Percentiles rank a stretch among this genome's conserved stretches.
Evolutionary conservation across 2,113 vertebrate species (phyloP).

Genomic region (Pteronura brasiliensis): DNA sequence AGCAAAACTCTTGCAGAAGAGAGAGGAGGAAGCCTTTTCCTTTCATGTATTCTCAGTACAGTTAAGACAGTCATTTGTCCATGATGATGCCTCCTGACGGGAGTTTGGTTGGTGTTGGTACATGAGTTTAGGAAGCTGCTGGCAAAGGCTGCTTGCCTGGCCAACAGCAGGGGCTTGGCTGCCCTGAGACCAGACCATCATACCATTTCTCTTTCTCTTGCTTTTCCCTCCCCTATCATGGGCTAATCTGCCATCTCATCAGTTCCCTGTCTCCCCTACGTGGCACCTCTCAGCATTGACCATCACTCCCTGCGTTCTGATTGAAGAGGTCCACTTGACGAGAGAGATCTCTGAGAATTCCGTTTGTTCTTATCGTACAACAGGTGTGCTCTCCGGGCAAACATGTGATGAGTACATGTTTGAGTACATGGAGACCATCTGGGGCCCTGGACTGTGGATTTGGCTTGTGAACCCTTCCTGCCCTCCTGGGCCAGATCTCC

Average conservation of each 20-base stretch:
- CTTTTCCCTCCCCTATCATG: conserved; percentile 24
- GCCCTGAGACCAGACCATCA: not conserved
- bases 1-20: conserved; percentile 45
- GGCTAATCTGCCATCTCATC: conserved; percentile 38
- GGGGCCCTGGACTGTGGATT: not conserved
- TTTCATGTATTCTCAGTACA: not conserved
- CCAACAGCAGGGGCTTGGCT: conserved; percentile 38
- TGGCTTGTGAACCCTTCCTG: not conserved
- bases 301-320: not conserved
- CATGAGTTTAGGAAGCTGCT: conserved; percentile 15
- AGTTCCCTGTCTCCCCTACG: conserved; percentile 11
- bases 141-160: not conserved
- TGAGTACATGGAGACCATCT: not conserved
- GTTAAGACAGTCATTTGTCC: not conserved
- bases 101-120: not conserved
- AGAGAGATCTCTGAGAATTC: not conserved
- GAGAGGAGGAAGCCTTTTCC: not conserved
- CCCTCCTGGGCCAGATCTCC: not conserved
- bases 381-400: not conserved
- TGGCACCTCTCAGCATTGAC: not conserved
- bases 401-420: too few species aligned
- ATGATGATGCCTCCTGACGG: not conserved
- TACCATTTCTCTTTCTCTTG: not conserved
- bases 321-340: not conserved
- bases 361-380: not conserved